phyloP scores from a whole-genome alignment of 1,140 invertebrate genomes.

The Charaxes varanes region DNA sequence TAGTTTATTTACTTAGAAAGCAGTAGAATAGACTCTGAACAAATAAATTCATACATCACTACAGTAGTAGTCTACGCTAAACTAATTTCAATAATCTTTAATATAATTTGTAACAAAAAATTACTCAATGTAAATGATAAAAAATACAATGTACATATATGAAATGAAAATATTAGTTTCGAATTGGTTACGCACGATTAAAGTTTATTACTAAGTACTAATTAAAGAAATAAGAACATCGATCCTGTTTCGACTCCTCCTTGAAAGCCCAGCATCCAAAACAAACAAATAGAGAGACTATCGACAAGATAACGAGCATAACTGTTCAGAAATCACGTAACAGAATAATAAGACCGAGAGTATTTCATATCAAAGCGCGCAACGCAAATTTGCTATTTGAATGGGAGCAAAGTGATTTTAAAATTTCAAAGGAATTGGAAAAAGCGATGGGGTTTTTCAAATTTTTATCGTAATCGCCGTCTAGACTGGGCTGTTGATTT shows the following conservation, averaged over 20 bases:
- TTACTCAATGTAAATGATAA: too few species aligned
- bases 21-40: too few species aligned
- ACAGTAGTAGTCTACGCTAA: too few species aligned
- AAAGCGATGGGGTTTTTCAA: slow-evolving; percentile 47
- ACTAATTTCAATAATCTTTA: too few species aligned
- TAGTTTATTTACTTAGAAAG: too few species aligned
- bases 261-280: slow-evolving; percentile 25
- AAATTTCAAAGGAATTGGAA: slow-evolving; percentile 36
- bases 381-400: slow-evolving; percentile 43
- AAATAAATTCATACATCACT: too few species aligned
- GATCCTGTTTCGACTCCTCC: slow-evolving; percentile 23
- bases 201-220: too few species aligned
- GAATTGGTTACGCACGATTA: too few species aligned
- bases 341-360: slow-evolving; percentile 27
- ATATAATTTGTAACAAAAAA: too few species aligned
- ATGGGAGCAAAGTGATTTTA: slow-evolving; percentile 30
- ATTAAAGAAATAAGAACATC: too few species aligned
- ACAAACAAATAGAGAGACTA: slow-evolving; percentile 31
- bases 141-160: too few species aligned
- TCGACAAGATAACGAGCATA: slow-evolving; percentile 38
- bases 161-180: too few species aligned
- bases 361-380: slow-evolving; percentile 36
- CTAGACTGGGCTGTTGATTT: slow-evolving; percentile 49
- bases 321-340: slow-evolving; percentile 37
- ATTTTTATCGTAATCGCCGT: slow-evolving; percentile 65